phyloP scores from a whole-genome alignment of 1,140 invertebrate species.

The Philopotamus ludificatus region DNA sequence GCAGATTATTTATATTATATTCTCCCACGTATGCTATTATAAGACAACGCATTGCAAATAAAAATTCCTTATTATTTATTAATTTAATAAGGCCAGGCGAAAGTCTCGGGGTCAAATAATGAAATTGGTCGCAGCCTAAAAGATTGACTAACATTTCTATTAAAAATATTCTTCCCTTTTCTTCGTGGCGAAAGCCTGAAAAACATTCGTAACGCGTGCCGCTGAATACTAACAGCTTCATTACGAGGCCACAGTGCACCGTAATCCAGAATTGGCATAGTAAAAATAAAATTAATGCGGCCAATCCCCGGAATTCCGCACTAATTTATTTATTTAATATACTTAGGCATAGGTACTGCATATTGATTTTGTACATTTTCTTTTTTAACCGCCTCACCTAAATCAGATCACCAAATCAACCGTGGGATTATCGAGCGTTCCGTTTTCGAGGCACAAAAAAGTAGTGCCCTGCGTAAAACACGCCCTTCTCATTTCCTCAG shows the following conservation, averaged over 20 bases:
- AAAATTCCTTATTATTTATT: too few relatives aligned
- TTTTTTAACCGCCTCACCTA: too few relatives aligned
- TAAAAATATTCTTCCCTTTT: constrained; percentile 20
- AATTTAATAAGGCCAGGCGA: constrained; percentile 7
- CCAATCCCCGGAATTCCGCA: background rate
- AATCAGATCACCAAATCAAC: too few relatives aligned
- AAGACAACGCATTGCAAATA: too few relatives aligned
- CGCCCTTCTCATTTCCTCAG: constrained; percentile 8
- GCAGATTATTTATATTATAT: too few relatives aligned
- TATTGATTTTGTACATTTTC: too few relatives aligned
- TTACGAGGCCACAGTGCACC: constrained; percentile 8
- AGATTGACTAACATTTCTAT: constrained; percentile 27
- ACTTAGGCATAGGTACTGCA: too few relatives aligned
- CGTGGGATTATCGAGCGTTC: background rate
- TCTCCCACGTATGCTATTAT: too few relatives aligned
- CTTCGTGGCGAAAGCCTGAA: constrained; percentile 14
- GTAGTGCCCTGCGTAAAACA: background rate
- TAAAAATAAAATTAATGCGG: constrained; percentile 7
- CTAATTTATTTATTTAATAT: background rate
- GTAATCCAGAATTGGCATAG: constrained; percentile 4
- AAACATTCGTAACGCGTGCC: constrained; percentile 23
- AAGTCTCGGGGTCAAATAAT: background rate
- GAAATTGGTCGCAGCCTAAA: background rate
- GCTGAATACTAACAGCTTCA: constrained; percentile 31
- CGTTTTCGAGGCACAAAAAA: constrained; percentile 6